phyloP scores from a whole-genome alignment of 2,888 invertebrate genomes.

The Chalcis sispes region DNA sequence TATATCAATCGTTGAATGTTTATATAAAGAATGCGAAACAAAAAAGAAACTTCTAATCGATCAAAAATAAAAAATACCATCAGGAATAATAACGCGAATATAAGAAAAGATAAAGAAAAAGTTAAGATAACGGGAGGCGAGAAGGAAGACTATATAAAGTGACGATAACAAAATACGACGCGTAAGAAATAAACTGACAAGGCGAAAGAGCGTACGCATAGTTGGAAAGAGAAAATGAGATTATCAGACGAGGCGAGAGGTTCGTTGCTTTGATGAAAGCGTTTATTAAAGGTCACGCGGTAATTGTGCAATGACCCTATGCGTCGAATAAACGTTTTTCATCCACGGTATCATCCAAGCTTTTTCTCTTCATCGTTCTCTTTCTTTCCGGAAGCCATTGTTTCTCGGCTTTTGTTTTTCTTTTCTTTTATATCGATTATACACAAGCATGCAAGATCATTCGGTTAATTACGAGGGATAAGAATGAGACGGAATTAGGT shows the following conservation, averaged over 20 bases:
- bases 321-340: neutral
- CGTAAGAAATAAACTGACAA: neutral
- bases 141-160: neutral
- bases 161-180: neutral
- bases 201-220: neutral
- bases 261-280: constrained; percentile 18
- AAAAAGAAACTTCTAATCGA: no score
- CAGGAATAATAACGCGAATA: no score
- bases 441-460: no score
- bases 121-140: constrained; percentile 1
- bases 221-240: neutral
- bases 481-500: no score
- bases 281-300: constrained; percentile 25
- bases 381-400: neutral
- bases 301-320: constrained; percentile 30
- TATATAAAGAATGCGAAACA: no score
- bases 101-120: neutral
- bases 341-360: neutral
- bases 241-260: constrained; percentile 4
- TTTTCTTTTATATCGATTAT: neutral
- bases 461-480: no score
- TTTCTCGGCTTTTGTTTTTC: neutral
- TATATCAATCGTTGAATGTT: no score
- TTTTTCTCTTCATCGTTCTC: neutral
- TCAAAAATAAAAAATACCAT: no score